Conservation (phyloP, 2,113 vertebrate species). For the Nothoprocta pentlandii region DNA sequence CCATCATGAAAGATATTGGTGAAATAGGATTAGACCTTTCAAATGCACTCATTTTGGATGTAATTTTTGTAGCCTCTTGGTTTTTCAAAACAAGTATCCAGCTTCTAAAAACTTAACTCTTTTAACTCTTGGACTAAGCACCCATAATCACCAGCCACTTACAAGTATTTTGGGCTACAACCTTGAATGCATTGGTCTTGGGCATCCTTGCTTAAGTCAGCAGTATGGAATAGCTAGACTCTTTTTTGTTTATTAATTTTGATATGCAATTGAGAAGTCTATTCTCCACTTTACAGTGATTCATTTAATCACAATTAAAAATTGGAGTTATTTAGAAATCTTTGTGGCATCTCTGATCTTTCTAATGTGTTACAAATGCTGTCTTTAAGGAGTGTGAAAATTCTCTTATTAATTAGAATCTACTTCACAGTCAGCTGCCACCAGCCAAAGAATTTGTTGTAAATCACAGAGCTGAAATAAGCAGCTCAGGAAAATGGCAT, state of each 20-base stretch:
- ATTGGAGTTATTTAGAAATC: constrained; percentile 7
- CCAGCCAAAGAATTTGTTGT: constrained; percentile 42
- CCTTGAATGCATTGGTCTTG: neutral
- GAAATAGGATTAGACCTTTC: neutral
- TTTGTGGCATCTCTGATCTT: neutral
- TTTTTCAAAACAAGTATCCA: neutral
- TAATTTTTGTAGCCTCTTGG: neutral
- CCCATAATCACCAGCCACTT: neutral
- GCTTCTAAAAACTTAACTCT: neutral
- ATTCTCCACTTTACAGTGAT: neutral
- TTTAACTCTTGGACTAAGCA: neutral
- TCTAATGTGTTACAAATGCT: constrained; percentile 45
- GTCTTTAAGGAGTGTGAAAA: constrained; percentile 65
- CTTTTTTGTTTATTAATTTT: constrained; percentile 2
- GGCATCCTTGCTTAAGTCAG: neutral
- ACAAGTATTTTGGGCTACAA: neutral
- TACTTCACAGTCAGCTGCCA: constrained; percentile 53
- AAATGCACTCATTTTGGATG: neutral
- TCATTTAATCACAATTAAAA: constrained; percentile 22
- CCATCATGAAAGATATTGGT: neutral
- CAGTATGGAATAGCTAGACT: neutral
- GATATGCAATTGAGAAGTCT: constrained; percentile 9
- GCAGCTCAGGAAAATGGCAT: constrained; percentile 42
- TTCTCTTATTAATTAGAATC: constrained; percentile 69
- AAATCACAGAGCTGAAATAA: constrained; percentile 67